Evolutionary conservation across 2,113 vertebrate species (phyloP).

Genomic region (Onychorhynchus coronatus): DNA sequence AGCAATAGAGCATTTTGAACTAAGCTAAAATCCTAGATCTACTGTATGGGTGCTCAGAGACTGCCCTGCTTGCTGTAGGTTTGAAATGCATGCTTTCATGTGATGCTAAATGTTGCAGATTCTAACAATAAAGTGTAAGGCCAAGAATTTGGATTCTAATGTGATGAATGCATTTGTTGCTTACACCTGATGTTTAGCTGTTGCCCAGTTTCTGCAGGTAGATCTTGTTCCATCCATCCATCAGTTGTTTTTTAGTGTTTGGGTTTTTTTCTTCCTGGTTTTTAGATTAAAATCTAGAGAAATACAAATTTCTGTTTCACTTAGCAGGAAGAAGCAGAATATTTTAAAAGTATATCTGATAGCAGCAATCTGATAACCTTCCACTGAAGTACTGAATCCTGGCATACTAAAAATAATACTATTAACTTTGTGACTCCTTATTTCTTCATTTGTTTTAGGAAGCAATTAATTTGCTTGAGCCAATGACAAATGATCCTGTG

Average conservation of each 20-base stretch:
- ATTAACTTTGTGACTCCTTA: background rate
- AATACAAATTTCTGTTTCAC: background rate
- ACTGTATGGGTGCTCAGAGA: background rate
- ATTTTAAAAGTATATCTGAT: background rate
- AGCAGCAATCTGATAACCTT: background rate
- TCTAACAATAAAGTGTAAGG: background rate
- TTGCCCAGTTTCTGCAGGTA: background rate
- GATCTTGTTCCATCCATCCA: background rate
- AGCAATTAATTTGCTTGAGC: slow-evolving; percentile 96
- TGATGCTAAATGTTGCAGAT: background rate
- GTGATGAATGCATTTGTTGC: background rate
- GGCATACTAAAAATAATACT: background rate
- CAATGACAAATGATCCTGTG: slow-evolving; percentile 98
- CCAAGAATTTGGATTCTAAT: background rate
- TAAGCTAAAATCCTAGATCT: background rate
- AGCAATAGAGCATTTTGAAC: background rate
- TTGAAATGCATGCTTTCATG: background rate
- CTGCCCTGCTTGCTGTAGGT: background rate
- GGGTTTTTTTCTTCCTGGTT: background rate
- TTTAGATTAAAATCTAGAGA: background rate
- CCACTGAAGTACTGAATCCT: background rate
- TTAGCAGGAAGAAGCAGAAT: background rate
- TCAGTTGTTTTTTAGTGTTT: background rate
- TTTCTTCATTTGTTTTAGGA: slow-evolving; percentile 76
- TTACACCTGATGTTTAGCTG: background rate